Evolutionary conservation across 2,113 vertebrate genomes (phyloP), one percentile per base, ranked within the genome.

Genomic region (Vimba vimba): DNA sequence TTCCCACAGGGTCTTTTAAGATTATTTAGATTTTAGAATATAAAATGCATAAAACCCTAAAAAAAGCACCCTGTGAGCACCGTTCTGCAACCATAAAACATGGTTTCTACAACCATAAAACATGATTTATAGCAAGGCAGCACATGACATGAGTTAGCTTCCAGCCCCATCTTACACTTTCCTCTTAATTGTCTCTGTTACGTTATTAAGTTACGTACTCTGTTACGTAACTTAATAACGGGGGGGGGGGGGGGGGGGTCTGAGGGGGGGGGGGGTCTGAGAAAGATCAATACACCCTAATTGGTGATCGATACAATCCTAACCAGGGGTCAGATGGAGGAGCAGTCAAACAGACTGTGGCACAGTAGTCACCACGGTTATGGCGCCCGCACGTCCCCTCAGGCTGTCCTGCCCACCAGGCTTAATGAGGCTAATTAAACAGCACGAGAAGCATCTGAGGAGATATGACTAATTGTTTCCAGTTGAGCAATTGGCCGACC

Each of bases 381-480:
- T 27, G 30, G 23, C 7, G 6, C 75, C 17, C 36, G 6, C 13
- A 50, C 15, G 59, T 75, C 64, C 73, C 86, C 88, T 87, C 57
- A 78, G 50, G 86, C 86, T 55, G 36, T 69, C 77, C 85, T 50
- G 75, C 81, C 73, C 87, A 86, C 87, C 79, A 85, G 83, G 64
- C 82, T 74, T 88, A 89, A 87, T 69, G 55, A 88, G 85, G 85
- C 87, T 89, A 88, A 90, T 88, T 88, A 88, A 83, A 86, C 82
- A 82, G 87, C 74, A 52, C 21, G 87, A 73, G 36, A 8, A 85
- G 74, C 33, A 64, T 62, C 82, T 55, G 68, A 85, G 57, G 84
- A 90, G 87, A 88, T 82, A 83, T 85, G 87, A 90, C 85, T 90
- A 90, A 88, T 88, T 88, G 66, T 90, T 88, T 87, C 79, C 50